Conservation (phyloP, 2,888 invertebrate genomes). For the Philhelius pedissequus region DNA sequence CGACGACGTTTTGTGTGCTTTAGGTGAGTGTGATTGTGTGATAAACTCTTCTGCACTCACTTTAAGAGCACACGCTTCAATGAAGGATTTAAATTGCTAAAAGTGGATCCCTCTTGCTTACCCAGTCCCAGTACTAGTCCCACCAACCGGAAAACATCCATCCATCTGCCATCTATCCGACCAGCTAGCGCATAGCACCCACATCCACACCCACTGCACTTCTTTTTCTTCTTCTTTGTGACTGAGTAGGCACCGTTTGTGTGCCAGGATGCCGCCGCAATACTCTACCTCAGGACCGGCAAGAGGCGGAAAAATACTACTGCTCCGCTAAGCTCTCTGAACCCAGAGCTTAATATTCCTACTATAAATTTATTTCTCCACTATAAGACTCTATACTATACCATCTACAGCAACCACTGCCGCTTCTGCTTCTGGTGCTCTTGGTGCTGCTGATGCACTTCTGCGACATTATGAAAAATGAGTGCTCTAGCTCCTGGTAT, state of each 20-base stretch:
- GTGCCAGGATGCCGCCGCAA: constrained; percentile 66
- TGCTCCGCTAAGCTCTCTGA: constrained; percentile 41
- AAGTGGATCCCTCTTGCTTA: constrained; percentile 46
- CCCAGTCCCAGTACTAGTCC: background rate
- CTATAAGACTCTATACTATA: constrained; percentile 23
- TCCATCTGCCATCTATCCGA: constrained; percentile 14
- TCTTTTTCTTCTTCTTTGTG: constrained; percentile 57
- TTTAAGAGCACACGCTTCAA: constrained; percentile 68
- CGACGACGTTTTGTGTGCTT: constrained; percentile 51
- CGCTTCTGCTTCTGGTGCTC: constrained; percentile 16
- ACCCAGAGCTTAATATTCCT: constrained; percentile 61
- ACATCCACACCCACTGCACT: background rate
- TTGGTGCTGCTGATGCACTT: constrained; percentile 45
- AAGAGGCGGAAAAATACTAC: constrained; percentile 42
- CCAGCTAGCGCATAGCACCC: constrained; percentile 3
- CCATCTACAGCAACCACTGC: constrained; percentile 10
- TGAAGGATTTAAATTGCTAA: constrained; percentile 69
- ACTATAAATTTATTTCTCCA: constrained; percentile 59
- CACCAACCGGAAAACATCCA: constrained; percentile 11
- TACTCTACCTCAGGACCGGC: constrained; percentile 33
- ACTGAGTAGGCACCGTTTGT: constrained; percentile 62
- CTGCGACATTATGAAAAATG: constrained; percentile 64
- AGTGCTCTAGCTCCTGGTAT: constrained; percentile 37
- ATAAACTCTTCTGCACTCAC: constrained; percentile 68
- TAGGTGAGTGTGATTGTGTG: constrained; percentile 68